Base-by-base conservation (phyloP, 2,797 vertebrate species). In the Falco columbarius region DNA sequence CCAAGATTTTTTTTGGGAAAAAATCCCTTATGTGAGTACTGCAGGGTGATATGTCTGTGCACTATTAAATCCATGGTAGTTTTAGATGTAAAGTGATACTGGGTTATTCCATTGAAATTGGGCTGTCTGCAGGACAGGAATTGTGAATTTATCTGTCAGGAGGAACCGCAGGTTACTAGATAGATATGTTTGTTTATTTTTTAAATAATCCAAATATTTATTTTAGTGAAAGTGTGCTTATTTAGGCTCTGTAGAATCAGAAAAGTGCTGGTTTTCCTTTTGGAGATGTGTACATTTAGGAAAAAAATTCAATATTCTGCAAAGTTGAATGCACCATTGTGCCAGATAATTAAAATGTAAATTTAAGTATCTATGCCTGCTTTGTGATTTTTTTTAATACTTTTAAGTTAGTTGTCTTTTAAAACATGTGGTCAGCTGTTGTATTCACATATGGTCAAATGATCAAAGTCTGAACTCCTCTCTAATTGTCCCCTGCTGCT, bases 351-450 rank as follows among this genome's bases (percentile, higher is more conserved):
- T 98, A 98, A 98, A 98, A 98, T 98, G 98, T 98, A 98, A 98
- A 98, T 98, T 98, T 98, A 98, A 98, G 97, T 98, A 98, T 98
- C 98, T 98, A 97, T 98, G 98, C 98, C 97, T 62, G 98, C 98
- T 98, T 98, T 98, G 98, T 98, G 98, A 96, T 97, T 95, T 98
- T 97, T 93, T 93, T 96, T 96, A 98, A 98, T 98, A 98, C 98
- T 98, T 99, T 98, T 98, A 98, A 98, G 98, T 98, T 98, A 98
- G 99, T 99, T 99, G 99, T 99, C 99, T 99, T 99, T 99, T 99
- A 98, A 99, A 99, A 99, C 99, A 99, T 99, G 99, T 99, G 99
- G 99, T 99, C 99, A 99, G 99, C 99, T 99, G 99, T 99, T 99
- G 99, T 99, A 99, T 99, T 99, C 99, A 99, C 99, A 99, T 99